Conservation (phyloP, 2,797 vertebrate genomes). For the Heliangelus exortis region DNA sequence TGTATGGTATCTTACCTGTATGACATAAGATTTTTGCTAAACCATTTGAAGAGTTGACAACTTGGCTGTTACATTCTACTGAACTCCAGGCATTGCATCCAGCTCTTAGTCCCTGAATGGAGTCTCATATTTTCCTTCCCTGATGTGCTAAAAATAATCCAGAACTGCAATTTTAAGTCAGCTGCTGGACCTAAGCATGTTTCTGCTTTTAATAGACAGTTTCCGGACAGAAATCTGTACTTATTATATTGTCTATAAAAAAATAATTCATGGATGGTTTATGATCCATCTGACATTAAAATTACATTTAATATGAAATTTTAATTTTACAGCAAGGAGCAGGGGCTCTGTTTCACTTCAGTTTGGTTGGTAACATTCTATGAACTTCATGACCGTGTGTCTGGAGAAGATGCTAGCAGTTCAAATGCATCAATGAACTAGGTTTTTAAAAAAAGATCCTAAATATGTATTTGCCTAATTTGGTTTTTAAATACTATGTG, state of each 20-base stretch:
- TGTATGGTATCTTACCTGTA: neutral
- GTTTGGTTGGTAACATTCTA: constrained; percentile 34
- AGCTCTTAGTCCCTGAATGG: neutral
- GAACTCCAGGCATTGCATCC: neutral
- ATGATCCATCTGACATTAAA: neutral
- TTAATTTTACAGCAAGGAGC: neutral
- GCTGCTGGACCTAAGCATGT: neutral
- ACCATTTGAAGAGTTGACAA: neutral
- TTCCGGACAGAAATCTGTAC: neutral
- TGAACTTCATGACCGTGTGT: constrained; percentile 7
- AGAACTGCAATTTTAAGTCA: neutral
- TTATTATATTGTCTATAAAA: neutral
- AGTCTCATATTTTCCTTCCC: neutral
- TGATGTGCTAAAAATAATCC: neutral
- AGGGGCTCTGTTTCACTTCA: neutral
- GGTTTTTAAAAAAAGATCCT: constrained; percentile 8
- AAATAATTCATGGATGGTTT: neutral
- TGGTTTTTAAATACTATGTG: neutral
- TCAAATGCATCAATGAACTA: neutral
- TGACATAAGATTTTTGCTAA: neutral
- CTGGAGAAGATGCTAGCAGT: constrained; percentile 4
- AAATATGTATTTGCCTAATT: constrained; percentile 6
- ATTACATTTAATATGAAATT: neutral
- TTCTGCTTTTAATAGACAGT: neutral
- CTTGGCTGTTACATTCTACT: neutral